A percentile compares a stretch with the other conserved stretches of the same genome.
Evolutionary conservation across 2,113 vertebrate genomes (phyloP).

Genomic region (Callaeas wilsoni): DNA sequence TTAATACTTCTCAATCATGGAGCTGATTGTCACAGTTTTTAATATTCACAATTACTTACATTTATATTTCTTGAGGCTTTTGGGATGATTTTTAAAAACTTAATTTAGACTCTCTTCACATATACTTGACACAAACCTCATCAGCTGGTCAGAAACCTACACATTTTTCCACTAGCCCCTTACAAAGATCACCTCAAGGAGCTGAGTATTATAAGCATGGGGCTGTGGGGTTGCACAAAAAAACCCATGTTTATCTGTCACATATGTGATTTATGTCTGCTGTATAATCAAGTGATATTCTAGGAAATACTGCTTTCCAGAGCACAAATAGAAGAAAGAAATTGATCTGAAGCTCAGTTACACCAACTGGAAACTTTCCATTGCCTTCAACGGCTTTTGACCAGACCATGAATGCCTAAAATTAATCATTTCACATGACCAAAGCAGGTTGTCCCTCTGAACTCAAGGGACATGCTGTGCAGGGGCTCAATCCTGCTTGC

Average conservation of each 20-base stretch:
- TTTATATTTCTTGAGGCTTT: neutral
- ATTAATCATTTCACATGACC: neutral
- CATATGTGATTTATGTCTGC: neutral
- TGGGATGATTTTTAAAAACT: neutral
- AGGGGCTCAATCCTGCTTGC: neutral
- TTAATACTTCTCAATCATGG: neutral
- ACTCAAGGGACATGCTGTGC: constrained; percentile 2
- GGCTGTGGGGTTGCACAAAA: neutral
- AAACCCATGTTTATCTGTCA: neutral
- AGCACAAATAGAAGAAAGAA: neutral
- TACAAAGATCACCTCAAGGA: neutral
- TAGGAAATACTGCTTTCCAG: neutral
- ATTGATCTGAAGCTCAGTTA: neutral
- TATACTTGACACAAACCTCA: neutral
- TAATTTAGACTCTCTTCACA: neutral
- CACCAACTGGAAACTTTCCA: neutral
- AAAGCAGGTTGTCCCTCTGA: constrained; percentile 10
- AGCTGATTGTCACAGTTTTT: neutral
- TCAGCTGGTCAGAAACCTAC: neutral
- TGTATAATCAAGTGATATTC: neutral
- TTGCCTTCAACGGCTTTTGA: neutral
- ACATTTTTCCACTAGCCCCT: neutral
- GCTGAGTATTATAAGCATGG: neutral
- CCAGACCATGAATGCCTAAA: neutral
- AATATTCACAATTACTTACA: neutral